Conservation (phyloP, 2,888 invertebrate species). For the Nemotelus nigrinus region DNA sequence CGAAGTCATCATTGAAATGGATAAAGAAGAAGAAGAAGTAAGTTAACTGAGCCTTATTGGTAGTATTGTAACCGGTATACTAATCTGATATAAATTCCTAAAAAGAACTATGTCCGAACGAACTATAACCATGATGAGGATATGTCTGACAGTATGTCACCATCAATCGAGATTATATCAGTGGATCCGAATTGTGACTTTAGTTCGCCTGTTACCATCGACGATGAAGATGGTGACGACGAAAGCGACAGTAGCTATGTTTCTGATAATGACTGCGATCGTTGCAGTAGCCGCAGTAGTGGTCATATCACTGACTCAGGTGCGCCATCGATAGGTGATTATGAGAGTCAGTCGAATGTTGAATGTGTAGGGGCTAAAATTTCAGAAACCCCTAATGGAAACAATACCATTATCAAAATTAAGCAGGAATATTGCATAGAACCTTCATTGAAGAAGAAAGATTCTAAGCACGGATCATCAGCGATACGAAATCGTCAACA, state of each 20-base stretch:
- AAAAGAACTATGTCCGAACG: conserved; percentile 30
- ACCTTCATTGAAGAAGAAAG: conserved; percentile 8
- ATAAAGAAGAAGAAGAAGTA: conserved; percentile 50
- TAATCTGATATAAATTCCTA: conserved; percentile 15
- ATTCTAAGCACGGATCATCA: conserved; percentile 1
- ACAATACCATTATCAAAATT: not conserved
- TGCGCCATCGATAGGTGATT: conserved; percentile 63
- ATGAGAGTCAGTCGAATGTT: conserved; percentile 64
- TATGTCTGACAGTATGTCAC: conserved; percentile 53
- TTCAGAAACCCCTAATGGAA: not conserved
- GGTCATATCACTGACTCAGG: conserved; percentile 50
- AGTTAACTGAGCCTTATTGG: conserved; percentile 44
- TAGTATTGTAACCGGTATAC: conserved; percentile 1
- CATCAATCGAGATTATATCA: conserved; percentile 57
- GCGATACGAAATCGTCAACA: not conserved
- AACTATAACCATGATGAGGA: conserved; percentile 35
- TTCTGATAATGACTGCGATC: conserved; percentile 44
- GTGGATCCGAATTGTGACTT: conserved; percentile 57
- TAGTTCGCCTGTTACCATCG: conserved; percentile 52
- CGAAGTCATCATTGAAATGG: conserved; percentile 47
- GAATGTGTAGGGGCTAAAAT: conserved; percentile 47
- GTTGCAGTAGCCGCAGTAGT: conserved; percentile 52
- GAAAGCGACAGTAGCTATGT: conserved; percentile 3
- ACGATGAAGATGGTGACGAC: conserved; percentile 40
- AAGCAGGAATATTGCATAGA: not conserved